Conservation (phyloP, 2,888 invertebrate genomes). For the Molorchus minor region DNA sequence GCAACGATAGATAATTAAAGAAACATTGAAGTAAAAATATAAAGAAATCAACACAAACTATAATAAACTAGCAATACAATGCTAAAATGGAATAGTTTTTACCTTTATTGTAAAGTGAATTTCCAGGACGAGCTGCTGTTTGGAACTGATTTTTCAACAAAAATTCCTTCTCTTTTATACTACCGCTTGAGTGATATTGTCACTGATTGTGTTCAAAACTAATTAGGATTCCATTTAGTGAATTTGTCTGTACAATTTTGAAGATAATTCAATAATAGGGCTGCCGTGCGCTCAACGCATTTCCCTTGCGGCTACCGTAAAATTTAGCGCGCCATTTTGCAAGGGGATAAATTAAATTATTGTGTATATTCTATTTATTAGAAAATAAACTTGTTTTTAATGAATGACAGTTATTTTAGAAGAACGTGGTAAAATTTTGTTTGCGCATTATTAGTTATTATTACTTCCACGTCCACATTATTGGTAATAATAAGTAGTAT, state of each 20-base stretch:
- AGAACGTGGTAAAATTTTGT: too few relatives aligned
- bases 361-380: constrained; percentile 4
- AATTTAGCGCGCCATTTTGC: constrained; percentile 11
- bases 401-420: too few relatives aligned
- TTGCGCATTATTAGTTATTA: too few relatives aligned
- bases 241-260: constrained; percentile 34
- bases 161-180: constrained; percentile 36
- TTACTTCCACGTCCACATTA: too few relatives aligned
- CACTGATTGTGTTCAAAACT: constrained; percentile 29
- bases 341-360: constrained; percentile 31
- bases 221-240: constrained; percentile 46
- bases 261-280: constrained; percentile 45
- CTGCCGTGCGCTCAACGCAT: constrained; percentile 24
- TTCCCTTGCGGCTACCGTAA: constrained; percentile 40
- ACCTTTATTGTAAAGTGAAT: constrained; percentile 4
- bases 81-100: background rate
- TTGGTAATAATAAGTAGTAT: too few relatives aligned
- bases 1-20: too few relatives aligned
- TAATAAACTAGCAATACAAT: background rate
- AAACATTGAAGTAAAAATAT: too few relatives aligned
- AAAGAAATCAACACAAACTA: background rate
- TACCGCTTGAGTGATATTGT: constrained; percentile 11
- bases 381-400: too few relatives aligned
- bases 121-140: constrained; percentile 8
- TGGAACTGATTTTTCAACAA: constrained; percentile 33